These are phyloP conservation scores for Lonchura striata DNA, from an alignment of 2,113 vertebrate genomes.

Conservation along the genomic window DNA sequence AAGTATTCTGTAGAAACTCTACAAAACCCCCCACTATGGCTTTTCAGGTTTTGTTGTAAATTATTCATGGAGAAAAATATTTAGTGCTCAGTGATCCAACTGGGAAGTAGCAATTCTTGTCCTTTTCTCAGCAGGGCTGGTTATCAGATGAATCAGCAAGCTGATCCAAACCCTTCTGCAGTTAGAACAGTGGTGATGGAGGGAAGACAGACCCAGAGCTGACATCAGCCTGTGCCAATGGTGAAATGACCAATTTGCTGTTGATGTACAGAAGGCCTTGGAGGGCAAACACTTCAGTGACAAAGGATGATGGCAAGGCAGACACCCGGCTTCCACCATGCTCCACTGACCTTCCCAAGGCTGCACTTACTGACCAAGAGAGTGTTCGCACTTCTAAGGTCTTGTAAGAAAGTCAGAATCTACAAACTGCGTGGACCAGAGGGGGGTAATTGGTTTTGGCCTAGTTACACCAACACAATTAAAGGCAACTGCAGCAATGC, in stretches of 20 bases:
- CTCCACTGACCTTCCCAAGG: not conserved
- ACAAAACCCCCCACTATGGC: not conserved
- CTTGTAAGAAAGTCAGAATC: not conserved
- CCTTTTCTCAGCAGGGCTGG: not conserved
- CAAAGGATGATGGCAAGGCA: not conserved
- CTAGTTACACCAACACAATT: not conserved
- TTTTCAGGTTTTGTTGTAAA: not conserved
- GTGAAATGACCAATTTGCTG: not conserved
- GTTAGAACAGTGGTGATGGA: not conserved
- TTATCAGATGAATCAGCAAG: not conserved
- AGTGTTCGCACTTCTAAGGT: not conserved
- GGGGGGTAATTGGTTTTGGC: not conserved
- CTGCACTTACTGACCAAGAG: not conserved
- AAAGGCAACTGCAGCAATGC: not conserved
- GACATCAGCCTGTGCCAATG: not conserved
- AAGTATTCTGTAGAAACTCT: not conserved
- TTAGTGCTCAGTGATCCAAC: not conserved
- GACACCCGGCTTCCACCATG: not conserved
- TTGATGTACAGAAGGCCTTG: not conserved
- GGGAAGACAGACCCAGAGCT: not conserved
- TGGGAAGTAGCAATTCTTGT: not conserved
- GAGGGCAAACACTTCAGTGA: not conserved
- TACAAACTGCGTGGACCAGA: not conserved
- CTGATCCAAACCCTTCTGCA: not conserved
- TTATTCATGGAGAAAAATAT: not conserved